Base-by-base conservation (phyloP, 2,113 vertebrate genomes). In the Rutilus rutilus region DNA sequence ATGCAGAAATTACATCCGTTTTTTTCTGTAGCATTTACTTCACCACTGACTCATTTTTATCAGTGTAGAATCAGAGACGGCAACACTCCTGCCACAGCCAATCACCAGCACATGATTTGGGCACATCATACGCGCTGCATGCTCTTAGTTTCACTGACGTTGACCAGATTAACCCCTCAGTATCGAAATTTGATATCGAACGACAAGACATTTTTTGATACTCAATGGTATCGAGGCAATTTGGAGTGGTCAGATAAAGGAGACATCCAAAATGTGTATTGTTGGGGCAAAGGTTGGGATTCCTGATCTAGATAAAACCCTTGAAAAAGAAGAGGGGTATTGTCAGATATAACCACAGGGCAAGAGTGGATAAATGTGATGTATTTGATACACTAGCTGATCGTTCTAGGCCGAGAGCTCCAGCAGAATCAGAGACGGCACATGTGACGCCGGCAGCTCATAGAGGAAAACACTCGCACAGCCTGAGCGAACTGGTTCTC, bases 401-500 rank as follows among this genome's bases (percentile, higher is more conserved):
- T 79, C 11, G 5, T 78, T 60, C 11, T 30, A 39, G 19, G 54
- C 33, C 30, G 21, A 78, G 11, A 11, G 21, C 52, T 39, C 33
- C 14, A 2, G 30, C 39, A 33, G 62, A 78, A 3, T n/a, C 59
- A 11, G n/a, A 78, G 77, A 82, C 57, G 57, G 30, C 65, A 54
- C 65, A 77, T 6, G 6, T 57, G 52, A 57, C 19, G 52, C 17
- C 52, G 2, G 83, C 42, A 75, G 23, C 78, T 59, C 42, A 7
- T 78, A 65, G 50, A 12, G 9, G 85, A 85, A 92, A 89, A 86
- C 93, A 89, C 89, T 92, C 91, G 92, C 90, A 92, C 5, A 88
- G 86, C 36, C 71, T 36, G 73, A 65, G 50, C 30, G 74, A 87
- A 96, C 95, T 96, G 92, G 64, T 93, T 95, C 95, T 94, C 87